Base-by-base conservation (phyloP, 2,113 vertebrate species). In the Periophthalmus modestus region DNA sequence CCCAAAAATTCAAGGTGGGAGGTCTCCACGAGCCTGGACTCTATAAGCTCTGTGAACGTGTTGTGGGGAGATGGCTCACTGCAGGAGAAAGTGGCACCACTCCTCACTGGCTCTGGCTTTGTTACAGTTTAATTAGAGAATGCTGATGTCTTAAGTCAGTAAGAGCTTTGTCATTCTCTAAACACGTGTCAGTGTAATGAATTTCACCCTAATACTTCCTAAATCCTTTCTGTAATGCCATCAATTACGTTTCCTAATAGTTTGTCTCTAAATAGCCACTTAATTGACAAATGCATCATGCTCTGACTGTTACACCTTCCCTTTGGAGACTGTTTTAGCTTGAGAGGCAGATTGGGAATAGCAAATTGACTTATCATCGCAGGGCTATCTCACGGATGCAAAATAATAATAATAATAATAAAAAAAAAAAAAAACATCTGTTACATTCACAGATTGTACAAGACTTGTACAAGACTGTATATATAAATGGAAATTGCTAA, bases 231-330 rank as follows among this genome's bases (percentile, higher is more conserved):
- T 72, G 13, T 68, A 58, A 72, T 58, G n/a, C 2, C 5, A 72
- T 73, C 54, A 77, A 14, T 68, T 81, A 69, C 43, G 21, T 67
- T 61, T 76, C 24, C n/a, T 54, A 72, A 70, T 71, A 63, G 46
- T 55, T 66, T 55, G 46, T 70, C 23, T 10, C 46, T 68, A 70
- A 72, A 75, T 39, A 83, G 50, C 36, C 14, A 54, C 66, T 68
- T 77, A 75, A 69, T 73, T 65, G 68, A 52, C 18, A 39, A 68
- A 79, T 82, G 24, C 54, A 46, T 82, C 65, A 62, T 36, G 23
- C 46, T 79, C 24, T 39, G 10, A 65, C n/a, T 33, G 62, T 69
- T 43, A 24, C 23, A 66, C 21, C 28, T 67, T 36, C 14, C 61
- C 63, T 71, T 57, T 68, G 47, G 66, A 28, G 69, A 21, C 59